phyloP scores from a whole-genome alignment of 2,113 vertebrate species.

The Apteryx mantelli region DNA sequence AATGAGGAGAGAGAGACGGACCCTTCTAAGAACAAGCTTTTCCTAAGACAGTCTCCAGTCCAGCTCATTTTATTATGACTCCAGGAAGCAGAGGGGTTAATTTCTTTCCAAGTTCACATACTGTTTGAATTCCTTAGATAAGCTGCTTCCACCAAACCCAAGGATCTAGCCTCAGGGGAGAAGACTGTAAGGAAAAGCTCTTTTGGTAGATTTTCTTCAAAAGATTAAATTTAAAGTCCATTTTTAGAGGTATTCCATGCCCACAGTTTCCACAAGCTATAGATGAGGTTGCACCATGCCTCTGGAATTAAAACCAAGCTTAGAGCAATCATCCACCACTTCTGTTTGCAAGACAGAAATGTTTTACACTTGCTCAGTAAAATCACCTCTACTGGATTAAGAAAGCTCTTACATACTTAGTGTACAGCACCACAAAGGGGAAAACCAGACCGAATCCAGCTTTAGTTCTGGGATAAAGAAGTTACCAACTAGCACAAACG shows the following conservation, averaged over 20 bases:
- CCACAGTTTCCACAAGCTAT: neutral
- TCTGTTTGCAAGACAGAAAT: neutral
- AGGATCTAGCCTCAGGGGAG: constrained; percentile 39
- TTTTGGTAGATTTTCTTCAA: constrained; percentile 55
- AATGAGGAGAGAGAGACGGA: neutral
- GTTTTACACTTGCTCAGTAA: neutral
- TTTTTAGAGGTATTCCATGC: neutral
- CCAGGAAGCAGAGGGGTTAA: constrained; percentile 48
- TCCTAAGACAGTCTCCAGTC: neutral
- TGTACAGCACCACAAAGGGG: neutral
- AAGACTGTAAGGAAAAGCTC: constrained; percentile 41
- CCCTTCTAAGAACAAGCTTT: neutral
- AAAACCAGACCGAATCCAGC: constrained; percentile 14
- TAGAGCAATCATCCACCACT: neutral
- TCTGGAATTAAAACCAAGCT: neutral
- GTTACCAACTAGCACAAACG: constrained; percentile 11
- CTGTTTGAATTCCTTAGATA: constrained; percentile 77
- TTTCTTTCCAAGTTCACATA: constrained; percentile 34
- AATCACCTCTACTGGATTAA: neutral
- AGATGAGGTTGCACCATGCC: neutral
- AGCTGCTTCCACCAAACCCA: constrained; percentile 57
- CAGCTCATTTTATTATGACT: neutral
- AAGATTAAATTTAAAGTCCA: constrained; percentile 30
- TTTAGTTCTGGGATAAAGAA: neutral
- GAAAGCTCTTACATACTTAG: neutral